Evolutionary conservation across 2,888 invertebrate genomes (phyloP).

Genomic region (Siphlonurus alternatus): DNA sequence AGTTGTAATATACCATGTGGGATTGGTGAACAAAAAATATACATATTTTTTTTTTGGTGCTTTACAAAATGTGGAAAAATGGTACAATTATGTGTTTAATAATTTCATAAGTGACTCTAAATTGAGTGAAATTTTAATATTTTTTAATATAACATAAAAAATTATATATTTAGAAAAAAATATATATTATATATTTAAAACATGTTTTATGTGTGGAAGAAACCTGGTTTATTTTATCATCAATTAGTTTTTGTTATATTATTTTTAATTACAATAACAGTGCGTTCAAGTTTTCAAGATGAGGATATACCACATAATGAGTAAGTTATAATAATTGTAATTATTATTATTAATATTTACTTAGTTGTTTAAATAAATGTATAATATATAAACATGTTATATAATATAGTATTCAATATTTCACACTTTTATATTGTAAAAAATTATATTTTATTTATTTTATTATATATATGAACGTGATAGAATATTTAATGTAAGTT

Average conservation of each 20-base stretch:
- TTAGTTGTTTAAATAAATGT: too few species aligned
- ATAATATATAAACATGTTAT: too few species aligned
- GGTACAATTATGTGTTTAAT: background rate
- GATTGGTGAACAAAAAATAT: background rate
- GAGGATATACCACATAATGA: conserved; percentile 1
- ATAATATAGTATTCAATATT: too few species aligned
- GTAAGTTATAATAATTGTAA: background rate
- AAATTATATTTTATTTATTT: too few species aligned
- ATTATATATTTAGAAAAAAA: background rate
- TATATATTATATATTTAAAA: background rate
- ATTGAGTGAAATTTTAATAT: background rate
- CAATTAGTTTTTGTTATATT: background rate
- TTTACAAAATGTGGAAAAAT: background rate
- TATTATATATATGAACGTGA: too few species aligned
- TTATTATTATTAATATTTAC: background rate
- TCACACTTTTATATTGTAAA: too few species aligned
- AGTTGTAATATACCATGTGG: background rate
- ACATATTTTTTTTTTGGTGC: background rate
- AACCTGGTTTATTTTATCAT: background rate
- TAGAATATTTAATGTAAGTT: too few species aligned
- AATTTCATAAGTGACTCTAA: background rate
- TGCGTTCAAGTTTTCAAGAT: background rate
- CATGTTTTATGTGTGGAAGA: background rate
- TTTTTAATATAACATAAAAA: too few species aligned
- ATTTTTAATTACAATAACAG: background rate